Evolutionary conservation across 2,888 invertebrate species (phyloP), one percentile per base, ranked within the genome.

Genomic region (Dione vanillae): DNA sequence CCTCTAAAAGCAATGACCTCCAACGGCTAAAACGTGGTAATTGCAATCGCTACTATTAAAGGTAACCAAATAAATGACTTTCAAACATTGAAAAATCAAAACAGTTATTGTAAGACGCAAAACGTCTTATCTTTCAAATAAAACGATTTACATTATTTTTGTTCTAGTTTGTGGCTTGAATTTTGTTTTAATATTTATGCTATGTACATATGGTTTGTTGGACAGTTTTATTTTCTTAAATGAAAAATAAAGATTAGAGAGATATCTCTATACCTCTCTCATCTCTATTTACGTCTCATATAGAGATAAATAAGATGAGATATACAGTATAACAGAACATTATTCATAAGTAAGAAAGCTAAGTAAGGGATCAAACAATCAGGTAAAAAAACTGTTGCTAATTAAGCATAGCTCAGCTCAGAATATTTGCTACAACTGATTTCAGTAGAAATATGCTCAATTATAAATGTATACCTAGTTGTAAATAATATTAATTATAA

Each of bases 1-100:
- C 78, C 79, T 81, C 73, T 74, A 79, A 76, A 81, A 82, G 76
- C 81, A 51, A 49, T 83, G 83, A 85, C 85, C 87, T 82, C 82
- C 79, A 76, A 83, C 82, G 69, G 67, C 71, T 65, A 71, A 64
- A 54, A 73, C 49, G 65, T 56, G 73, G 72, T 74, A 74, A 71
- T 69, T 70, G 61, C 52, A 41, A 64, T 71, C 47, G 59, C 56
- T 70, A 69, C 58, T 47, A 19, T 70, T 73, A 68, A 66, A 73
- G 67, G 62, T 49, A 70, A 45, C 52, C 9, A 68, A 62, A 65
- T 71, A 58, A 65, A 43, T 56, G 40, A 27, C 47, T 54, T 58
- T 54, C n/a, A 16, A 59, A 20, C 40, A 69, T 43, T 47, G 40
- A n/a, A 69, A 37, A 65, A 70, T 66, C 41, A 35, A 27, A 40